Conservation (phyloP, 2,113 vertebrate species). For the Seriola rivoliana region DNA sequence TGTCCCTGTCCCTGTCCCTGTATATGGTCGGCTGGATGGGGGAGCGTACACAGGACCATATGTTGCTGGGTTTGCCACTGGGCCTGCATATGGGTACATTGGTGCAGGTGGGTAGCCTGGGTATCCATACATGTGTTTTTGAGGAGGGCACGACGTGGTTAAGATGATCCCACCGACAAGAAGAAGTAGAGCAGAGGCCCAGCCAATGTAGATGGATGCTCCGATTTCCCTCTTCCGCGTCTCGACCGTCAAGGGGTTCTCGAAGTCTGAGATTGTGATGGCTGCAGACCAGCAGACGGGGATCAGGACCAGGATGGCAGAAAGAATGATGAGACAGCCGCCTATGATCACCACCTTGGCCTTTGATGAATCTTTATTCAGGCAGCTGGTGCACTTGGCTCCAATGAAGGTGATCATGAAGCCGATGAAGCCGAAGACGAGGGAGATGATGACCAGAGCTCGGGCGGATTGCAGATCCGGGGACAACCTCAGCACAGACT, state of each 20-base stretch:
- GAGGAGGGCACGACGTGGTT: conserved; percentile 83
- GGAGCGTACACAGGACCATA: conserved; percentile 75
- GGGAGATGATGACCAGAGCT: conserved; percentile 82
- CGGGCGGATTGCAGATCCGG: conserved; percentile 91
- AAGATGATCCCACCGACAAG: conserved; percentile 83
- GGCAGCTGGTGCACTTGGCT: conserved; percentile 79
- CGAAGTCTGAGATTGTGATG: conserved; percentile 81
- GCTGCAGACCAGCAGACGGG: conserved; percentile 83
- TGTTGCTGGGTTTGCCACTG: conserved; percentile 11
- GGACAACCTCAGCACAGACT: conserved; percentile 86
- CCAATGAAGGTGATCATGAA: conserved; percentile 79
- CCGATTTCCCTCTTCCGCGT: conserved; percentile 83
- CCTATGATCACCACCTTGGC: conserved; percentile 78
- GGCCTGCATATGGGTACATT: conserved; percentile 70
- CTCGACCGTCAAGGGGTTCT: conserved; percentile 60
- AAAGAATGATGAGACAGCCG: conserved; percentile 76
- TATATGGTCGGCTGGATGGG: conserved; percentile 64
- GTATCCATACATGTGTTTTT: conserved; percentile 59
- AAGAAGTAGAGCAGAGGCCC: conserved; percentile 73
- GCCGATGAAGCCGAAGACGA: conserved; percentile 77
- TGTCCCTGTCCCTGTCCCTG: conserved; percentile 41
- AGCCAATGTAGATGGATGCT: conserved; percentile 84
- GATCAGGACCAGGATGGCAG: conserved; percentile 76
- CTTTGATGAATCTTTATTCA: conserved; percentile 72
- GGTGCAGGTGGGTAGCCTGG: conserved; percentile 42